Base-by-base conservation (phyloP, 2,888 invertebrate species). In the Sphaerophoria rueppellii region DNA sequence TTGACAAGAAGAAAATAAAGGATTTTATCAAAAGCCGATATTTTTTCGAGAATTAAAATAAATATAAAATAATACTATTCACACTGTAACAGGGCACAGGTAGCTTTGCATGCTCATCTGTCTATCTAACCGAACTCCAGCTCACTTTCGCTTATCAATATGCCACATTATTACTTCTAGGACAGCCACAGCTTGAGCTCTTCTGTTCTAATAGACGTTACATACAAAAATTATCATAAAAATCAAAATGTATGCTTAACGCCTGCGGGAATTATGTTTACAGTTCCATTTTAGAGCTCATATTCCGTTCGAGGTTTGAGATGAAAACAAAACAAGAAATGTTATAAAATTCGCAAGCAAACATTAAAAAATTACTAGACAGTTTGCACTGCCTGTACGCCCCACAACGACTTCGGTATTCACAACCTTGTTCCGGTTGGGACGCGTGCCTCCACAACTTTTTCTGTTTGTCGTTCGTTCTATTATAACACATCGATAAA, bases 121-220 rank as follows among this genome's bases (percentile, higher is more conserved):
- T 9, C 43, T 37, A 65, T 14, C 37, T 24, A 58, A 50, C 48
- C 32, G 52, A 58, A 24, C n/a, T 35, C n/a, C 32, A 14, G 40
- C 55, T 65, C 72, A 82, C 76, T 76, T 69, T 82, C 76, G 71
- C 81, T 81, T 81, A 81, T 81, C 75, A 60, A 54, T 46, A 72
- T 71, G 52, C 63, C 43, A 40, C 46, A 55, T 37, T 16, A 34
- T 63, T 32, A 12, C 46, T 16, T 24, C 37, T 35, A 43, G 14
- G 52, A n/a, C 37, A 24, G 16, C 6, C 55, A 11, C 40, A 58
- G 16, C 14, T 16, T 58, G 37, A 37, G 40, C 16, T 6, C n/a
- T n/a, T n/a, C n/a, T n/a, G n/a, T n/a, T 60, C 24, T 43, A 60
- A 40, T 43, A 60, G 60, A 43, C 60, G 24, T 24, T 43, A 12